Base-by-base conservation (phyloP, 2,888 invertebrate genomes). In the Hypolimnas misippus region DNA sequence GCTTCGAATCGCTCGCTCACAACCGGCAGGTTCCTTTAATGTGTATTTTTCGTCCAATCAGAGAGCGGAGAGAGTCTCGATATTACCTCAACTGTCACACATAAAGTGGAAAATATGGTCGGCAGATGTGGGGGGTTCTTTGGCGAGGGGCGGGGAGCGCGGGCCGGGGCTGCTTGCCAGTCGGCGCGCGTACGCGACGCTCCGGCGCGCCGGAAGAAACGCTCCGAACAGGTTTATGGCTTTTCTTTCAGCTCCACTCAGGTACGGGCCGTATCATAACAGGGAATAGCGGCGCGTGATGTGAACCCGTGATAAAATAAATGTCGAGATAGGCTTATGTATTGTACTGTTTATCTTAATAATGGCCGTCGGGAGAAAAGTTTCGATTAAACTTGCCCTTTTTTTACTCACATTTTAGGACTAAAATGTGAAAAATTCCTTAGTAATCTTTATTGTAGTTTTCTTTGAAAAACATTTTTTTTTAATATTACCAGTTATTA, bases 41-140 rank as follows among this genome's bases (percentile, higher is more conserved):
- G 92, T 92, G 87, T 90, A 92, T 92, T 92, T 92, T 92, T 92
- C 92, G 92, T 89, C 92, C 92, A 92, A 92, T 92, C 92, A 92
- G 90, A 89, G 90, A 86, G 83, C 90, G 89, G 92, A 89, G 86
- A 89, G 90, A 91, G 89, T 89, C 92, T 92, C 92, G 92, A 92
- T 92, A 92, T 92, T 92, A 92, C 92, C 92, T 92, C 92, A 92
- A 92, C 92, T 92, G 92, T 92, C 92, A 92, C 92, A 92, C 92
- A 92, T 92, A 92, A 92, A 92, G 92, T 92, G 92, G 92, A 92
- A 92, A 92, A 92, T 92, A 92, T 92, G 92, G 92, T 92, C 91
- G 89, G 88, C 87, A 88, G 89, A 87, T 91, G 89, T 87, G 82
- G 91, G 86, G 90, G 83, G 83, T 72, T 76, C 67, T 73, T 72